A percentile compares a stretch with the other conserved stretches of the same genome.
These are phyloP conservation scores for Coreius guichenoti DNA, from an alignment of 2,797 vertebrate species.

Conservation along the genomic window DNA sequence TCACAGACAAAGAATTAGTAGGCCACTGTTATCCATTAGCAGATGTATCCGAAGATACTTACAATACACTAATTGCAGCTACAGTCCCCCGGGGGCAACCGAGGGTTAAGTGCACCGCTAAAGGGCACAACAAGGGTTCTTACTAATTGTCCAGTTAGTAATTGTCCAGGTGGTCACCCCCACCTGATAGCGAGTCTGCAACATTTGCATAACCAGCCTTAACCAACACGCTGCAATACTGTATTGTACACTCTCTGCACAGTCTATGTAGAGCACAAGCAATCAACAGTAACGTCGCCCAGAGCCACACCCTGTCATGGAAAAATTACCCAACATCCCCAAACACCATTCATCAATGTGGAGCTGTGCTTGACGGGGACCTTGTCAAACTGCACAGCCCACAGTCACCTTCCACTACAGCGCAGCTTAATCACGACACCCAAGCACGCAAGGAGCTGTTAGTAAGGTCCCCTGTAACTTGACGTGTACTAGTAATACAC, in stretches of 20 bases:
- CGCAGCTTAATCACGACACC: constrained; percentile 57
- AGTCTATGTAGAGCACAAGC: constrained; percentile 50
- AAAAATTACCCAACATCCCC: constrained; percentile 62
- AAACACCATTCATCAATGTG: constrained; percentile 63
- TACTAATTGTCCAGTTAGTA: constrained; percentile 45
- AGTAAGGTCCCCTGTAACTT: constrained; percentile 49
- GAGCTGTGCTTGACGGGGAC: constrained; percentile 60
- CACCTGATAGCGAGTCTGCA: neutral
- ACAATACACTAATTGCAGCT: constrained; percentile 33
- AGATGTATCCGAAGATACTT: constrained; percentile 17
- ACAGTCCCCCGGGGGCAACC: constrained; percentile 26
- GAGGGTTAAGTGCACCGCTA: constrained; percentile 18
- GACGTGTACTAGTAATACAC: neutral
- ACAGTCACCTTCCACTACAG: constrained; percentile 41
- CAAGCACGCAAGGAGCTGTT: constrained; percentile 59
- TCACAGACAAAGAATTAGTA: constrained; percentile 57
- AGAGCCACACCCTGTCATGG: constrained; percentile 58
- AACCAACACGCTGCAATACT: constrained; percentile 32
- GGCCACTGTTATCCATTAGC: constrained; percentile 58
- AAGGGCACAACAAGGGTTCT: constrained; percentile 18
- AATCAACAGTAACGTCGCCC: constrained; percentile 56
- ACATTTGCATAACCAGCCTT: constrained; percentile 35
- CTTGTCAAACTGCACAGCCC: constrained; percentile 57
- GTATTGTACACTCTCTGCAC: constrained; percentile 27
- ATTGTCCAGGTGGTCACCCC: constrained; percentile 38